These are phyloP conservation scores for Nycticebus coucang DNA, from an alignment of 2,113 vertebrate genomes.

Conservation along the genomic window DNA sequence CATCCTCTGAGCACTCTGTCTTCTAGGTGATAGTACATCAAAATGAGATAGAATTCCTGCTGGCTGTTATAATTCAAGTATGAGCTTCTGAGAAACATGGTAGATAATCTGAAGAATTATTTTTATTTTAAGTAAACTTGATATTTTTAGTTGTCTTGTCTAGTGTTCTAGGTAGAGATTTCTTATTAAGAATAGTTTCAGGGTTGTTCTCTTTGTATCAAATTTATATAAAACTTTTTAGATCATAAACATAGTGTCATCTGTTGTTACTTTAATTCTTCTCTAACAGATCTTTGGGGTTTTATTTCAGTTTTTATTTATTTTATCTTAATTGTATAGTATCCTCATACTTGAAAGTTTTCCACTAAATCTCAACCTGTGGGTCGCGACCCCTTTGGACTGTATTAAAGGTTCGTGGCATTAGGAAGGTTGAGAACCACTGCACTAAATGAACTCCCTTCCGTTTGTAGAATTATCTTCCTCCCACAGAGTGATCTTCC, in stretches of 20 bases:
- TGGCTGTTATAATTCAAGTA: neutral
- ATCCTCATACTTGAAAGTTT: neutral
- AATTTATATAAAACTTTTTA: neutral
- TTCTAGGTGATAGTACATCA: neutral
- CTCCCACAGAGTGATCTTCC: neutral
- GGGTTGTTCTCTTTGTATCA: neutral
- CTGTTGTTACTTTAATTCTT: neutral
- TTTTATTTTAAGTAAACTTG: neutral
- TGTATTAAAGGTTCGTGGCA: too few relatives aligned
- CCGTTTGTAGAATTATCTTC: neutral
- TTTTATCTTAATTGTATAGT: neutral
- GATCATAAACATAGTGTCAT: neutral
- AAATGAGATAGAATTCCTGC: neutral
- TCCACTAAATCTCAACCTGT: neutral
- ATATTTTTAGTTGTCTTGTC: slow-evolving; percentile 4
- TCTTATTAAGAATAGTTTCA: slow-evolving; percentile 14
- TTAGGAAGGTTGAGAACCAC: too few relatives aligned
- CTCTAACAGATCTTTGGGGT: neutral
- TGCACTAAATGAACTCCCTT: neutral
- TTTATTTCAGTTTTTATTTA: neutral
- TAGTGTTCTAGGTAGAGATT: slow-evolving; percentile 13
- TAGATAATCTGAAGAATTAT: neutral
- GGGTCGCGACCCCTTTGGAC: too few relatives aligned
- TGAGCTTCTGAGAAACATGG: neutral
- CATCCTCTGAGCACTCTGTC: neutral